Conservation (phyloP, 1,140 invertebrate species). For the Danaus melanippus region DNA sequence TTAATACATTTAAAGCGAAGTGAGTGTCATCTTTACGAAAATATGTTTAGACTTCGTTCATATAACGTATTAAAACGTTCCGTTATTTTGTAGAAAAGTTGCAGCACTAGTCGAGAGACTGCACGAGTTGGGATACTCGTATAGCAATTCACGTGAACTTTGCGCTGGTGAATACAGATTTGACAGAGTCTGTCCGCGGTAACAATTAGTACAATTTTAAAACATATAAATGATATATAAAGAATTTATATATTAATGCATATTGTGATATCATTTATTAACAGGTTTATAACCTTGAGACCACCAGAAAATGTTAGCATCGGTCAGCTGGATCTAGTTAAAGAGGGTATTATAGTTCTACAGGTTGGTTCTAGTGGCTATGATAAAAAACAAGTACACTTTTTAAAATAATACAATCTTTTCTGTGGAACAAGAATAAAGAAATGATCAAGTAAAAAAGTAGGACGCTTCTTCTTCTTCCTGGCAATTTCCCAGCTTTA, state of each 20-base stretch:
- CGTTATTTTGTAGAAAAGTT: constrained; percentile 53
- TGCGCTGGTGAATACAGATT: constrained; percentile 74
- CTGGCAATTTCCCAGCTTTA: no score
- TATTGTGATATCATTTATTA: constrained; percentile 7
- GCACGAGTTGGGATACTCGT: constrained; percentile 61
- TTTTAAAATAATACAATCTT: no score
- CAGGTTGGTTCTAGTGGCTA: constrained; percentile 59
- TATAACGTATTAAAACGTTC: constrained; percentile 1
- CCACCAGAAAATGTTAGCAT: constrained; percentile 73
- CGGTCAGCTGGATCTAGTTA: constrained; percentile 74
- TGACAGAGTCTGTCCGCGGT: constrained; percentile 80
- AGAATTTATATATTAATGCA: no score
- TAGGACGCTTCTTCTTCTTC: no score
- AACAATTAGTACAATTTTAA: neutral
- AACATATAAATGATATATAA: no score
- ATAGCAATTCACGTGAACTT: constrained; percentile 62
- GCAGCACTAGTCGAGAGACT: constrained; percentile 53
- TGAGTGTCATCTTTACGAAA: constrained; percentile 36
- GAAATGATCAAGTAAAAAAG: no score
- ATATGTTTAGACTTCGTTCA: no score
- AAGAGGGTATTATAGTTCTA: constrained; percentile 74
- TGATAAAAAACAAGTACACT: no score
- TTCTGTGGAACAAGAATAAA: no score
- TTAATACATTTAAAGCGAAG: constrained; percentile 81
- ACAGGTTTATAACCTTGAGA: constrained; percentile 76